Percentiles rank a stretch among this genome's conserved stretches.
Evolutionary conservation across 2,113 vertebrate species (phyloP).

Genomic region (Scytalopus superciliaris): DNA sequence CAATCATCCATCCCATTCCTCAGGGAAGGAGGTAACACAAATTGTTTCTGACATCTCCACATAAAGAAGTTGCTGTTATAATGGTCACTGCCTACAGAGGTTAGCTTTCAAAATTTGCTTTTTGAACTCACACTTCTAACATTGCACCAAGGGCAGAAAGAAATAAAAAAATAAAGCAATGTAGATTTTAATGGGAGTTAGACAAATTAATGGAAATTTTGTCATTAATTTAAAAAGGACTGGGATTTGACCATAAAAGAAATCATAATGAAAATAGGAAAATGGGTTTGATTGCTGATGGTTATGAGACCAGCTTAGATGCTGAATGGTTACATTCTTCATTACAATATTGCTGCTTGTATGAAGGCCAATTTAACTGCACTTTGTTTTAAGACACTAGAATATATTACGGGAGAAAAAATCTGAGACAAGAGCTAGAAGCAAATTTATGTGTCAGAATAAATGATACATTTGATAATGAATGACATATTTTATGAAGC

Average conservation of each 20-base stretch:
- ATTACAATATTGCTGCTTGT: not conserved
- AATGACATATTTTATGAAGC: not conserved
- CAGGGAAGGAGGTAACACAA: not conserved
- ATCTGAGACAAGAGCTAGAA: not conserved
- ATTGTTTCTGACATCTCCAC: slow-evolving; percentile 6
- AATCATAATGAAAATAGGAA: not conserved
- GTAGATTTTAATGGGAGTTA: not conserved
- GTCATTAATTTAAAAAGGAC: not conserved
- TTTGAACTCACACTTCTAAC: not conserved
- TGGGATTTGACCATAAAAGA: not conserved
- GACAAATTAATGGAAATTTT: not conserved
- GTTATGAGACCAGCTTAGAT: not conserved
- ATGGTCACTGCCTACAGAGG: not conserved
- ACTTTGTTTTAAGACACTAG: not conserved
- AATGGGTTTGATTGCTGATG: not conserved
- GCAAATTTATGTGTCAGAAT: not conserved
- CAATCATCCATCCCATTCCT: not conserved
- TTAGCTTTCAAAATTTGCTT: not conserved
- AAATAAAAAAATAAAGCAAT: not conserved
- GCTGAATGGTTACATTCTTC: not conserved
- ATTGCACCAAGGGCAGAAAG: not conserved
- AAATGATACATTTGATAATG: not conserved
- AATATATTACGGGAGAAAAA: not conserved
- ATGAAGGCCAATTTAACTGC: not conserved
- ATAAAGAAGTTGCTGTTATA: not conserved